These are phyloP conservation scores for Benitochromis conjunctus DNA, from an alignment of 2,113 vertebrate species.

Conservation along the genomic window DNA sequence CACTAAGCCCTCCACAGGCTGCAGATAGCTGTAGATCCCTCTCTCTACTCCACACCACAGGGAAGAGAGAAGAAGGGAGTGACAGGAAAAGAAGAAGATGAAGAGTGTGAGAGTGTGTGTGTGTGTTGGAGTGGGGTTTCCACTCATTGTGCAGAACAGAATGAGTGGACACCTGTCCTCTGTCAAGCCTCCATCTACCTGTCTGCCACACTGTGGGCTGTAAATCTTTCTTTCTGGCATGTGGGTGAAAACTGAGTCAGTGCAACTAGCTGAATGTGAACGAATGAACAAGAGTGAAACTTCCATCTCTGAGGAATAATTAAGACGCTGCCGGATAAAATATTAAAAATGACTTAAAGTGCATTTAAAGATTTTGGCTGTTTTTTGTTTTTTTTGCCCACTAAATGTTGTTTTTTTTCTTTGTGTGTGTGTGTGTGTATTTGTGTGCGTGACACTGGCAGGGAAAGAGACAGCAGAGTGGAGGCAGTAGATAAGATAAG, in stretches of 20 bases:
- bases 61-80: constrained; percentile 15
- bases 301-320: neutral
- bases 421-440: neutral
- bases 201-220: constrained; percentile 7
- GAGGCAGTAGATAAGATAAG: constrained; percentile 73
- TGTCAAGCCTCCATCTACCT: constrained; percentile 48
- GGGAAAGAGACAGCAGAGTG: constrained; percentile 52
- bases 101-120: neutral
- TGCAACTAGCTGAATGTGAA: neutral
- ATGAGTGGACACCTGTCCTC: constrained; percentile 58
- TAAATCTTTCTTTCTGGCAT: constrained; percentile 10
- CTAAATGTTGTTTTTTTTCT: neutral
- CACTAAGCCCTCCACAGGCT: constrained; percentile 19
- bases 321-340: neutral
- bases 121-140: neutral
- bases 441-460: constrained; percentile 12
- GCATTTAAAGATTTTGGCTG: neutral
- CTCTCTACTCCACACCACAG: constrained; percentile 22
- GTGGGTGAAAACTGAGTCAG: neutral
- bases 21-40: constrained; percentile 19
- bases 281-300: neutral
- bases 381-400: neutral
- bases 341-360: neutral
- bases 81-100: neutral
- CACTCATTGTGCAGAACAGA: constrained; percentile 20